Evolutionary conservation across 2,113 vertebrate species (phyloP), one percentile per base, ranked within the genome.

Genomic region (Sylvilagus bachmani): DNA sequence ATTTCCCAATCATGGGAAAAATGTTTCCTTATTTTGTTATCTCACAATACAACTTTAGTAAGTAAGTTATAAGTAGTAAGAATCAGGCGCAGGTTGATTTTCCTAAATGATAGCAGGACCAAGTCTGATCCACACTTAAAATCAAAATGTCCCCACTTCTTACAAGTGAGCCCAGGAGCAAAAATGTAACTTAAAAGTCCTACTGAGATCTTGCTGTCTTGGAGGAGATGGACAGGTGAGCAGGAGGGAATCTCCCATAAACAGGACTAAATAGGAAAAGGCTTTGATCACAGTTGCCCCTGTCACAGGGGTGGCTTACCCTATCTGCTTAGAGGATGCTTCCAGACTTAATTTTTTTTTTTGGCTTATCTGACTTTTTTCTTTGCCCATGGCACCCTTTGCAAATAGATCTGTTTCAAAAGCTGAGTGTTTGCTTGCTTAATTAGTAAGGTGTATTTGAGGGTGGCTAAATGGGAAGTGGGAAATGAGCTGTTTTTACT

Each of bases 401-500:
- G 87, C 11, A 78, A 53, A 71, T 55, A 86, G 74, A 3, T 64
- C 3, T 73, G 14, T 8, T 94, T 90, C 78, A 79, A 92, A 97
- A 69, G 36, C 74, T 86, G 16, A 51, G 27, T 86, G 38, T 78
- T 94, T 90, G 36, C 19, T 87, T 92, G 12, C 74, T 94, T 95
- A 94, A 86, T 89, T 61, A 84, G 22, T 25, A 61, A 17, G 86
- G 64, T 75, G 81, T 71, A 49, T 74, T 58, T 2, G 0, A 89
- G 61, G n/a, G 24, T 88, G 4, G 29, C 71, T 51, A 73, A 92
- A 90, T 73, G n/a, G 92, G 61, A 66, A 16, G n/a, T 69, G 71
- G 69, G 66, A 93, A 96, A 95, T 53, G 51, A 96, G 64, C 51
- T 94, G 78, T 79, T 90, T 95, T 91, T 77, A 36, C 13, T 86